Conservation (phyloP, 23 tunicate genomes). For the Oikopleura vanhoeffeni region DNA sequence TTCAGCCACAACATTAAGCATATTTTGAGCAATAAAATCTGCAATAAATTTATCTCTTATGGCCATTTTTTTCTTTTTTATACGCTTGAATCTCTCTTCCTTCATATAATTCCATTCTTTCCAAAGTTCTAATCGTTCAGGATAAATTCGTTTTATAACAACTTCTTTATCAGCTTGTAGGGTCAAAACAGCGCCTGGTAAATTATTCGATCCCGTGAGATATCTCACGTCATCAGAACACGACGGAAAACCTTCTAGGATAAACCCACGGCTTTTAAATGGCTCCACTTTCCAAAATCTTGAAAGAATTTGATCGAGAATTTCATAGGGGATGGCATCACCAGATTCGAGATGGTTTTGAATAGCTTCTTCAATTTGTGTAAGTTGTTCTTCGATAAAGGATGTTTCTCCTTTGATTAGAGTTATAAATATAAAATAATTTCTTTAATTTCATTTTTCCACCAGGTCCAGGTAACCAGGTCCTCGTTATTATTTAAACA, state of each 20-base stretch:
- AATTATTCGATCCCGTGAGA: slow-evolving; percentile 37
- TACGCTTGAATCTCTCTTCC: slow-evolving; percentile 29
- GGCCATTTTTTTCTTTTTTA: slow-evolving; percentile 25
- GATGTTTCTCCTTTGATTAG: neutral
- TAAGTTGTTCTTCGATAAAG: slow-evolving; percentile 33
- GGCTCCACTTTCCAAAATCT: slow-evolving; percentile 64
- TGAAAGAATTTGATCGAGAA: slow-evolving; percentile 48
- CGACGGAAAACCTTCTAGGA: slow-evolving; percentile 88
- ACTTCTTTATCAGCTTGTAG: slow-evolving; percentile 67
- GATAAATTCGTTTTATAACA: slow-evolving; percentile 41
- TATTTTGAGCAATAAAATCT: neutral
- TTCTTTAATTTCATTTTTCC: no score
- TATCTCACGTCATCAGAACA: slow-evolving; percentile 69
- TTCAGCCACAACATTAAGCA: slow-evolving; percentile 39
- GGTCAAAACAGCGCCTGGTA: slow-evolving; percentile 53
- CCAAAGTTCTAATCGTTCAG: slow-evolving; percentile 48
- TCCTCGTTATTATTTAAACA: no score
- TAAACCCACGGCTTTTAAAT: slow-evolving; percentile 61
- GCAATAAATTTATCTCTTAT: neutral
- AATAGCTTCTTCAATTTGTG: slow-evolving; percentile 59
- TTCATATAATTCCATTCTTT: slow-evolving; percentile 31
- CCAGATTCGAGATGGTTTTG: slow-evolving; percentile 36
- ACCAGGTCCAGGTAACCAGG: no score
- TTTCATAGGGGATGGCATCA: slow-evolving; percentile 62
- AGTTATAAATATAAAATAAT: no score